A percentile compares a stretch with the other conserved stretches of the same genome.
Conservation (phyloP, 1,140 invertebrate species). For the Drosophila seguyi region DNA sequence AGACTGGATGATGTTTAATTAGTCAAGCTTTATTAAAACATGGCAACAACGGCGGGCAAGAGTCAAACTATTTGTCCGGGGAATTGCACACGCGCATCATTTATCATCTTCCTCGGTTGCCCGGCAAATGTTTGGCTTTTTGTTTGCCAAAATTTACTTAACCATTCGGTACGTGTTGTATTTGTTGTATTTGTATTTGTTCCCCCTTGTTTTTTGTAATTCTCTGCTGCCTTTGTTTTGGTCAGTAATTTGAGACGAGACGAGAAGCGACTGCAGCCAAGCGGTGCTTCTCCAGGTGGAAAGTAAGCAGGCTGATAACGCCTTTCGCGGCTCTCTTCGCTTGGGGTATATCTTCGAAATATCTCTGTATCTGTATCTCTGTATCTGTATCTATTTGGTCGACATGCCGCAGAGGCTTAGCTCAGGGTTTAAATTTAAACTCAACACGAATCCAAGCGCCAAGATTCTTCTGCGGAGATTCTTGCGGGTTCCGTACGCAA, state of each 20-base stretch:
- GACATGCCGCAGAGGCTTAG: constrained; percentile 60
- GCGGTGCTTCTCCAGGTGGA: constrained; percentile 35
- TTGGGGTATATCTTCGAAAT: constrained; percentile 3
- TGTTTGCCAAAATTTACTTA: constrained; percentile 52
- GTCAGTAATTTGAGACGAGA: constrained; percentile 54
- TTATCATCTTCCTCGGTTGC: constrained; percentile 71
- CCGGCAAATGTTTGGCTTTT: constrained; percentile 64
- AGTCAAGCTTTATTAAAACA: constrained; percentile 83
- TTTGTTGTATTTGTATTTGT: constrained; percentile 6
- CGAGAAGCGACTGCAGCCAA: neutral
- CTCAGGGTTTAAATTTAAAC: constrained; percentile 81
- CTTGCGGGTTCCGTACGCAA: constrained; percentile 51
- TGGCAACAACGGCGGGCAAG: constrained; percentile 35
- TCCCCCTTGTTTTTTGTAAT: constrained; percentile 10
- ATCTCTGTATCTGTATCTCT: constrained; percentile 24
- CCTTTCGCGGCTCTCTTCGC: constrained; percentile 31
- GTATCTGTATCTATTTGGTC: constrained; percentile 32
- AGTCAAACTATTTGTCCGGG: constrained; percentile 62
- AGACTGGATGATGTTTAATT: constrained; percentile 60
- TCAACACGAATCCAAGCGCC: constrained; percentile 29
- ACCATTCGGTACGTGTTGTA: constrained; percentile 17
- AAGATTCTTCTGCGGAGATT: constrained; percentile 52
- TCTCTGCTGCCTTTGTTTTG: constrained; percentile 38
- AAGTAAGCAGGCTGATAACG: constrained; percentile 68
- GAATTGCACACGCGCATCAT: constrained; percentile 78